Conservation (phyloP, 2,888 invertebrate genomes). For the Spodoptera picta region DNA sequence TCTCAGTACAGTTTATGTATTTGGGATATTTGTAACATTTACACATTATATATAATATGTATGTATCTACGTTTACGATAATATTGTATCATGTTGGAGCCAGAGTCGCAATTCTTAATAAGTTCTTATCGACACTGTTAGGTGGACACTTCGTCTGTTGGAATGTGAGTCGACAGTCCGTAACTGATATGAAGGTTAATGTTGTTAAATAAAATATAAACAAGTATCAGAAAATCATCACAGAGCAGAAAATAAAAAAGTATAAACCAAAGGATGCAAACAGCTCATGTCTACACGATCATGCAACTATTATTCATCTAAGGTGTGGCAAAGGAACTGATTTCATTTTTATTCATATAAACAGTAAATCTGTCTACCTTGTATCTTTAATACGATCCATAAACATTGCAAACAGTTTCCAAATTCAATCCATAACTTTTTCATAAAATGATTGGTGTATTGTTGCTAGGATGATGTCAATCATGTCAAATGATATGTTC, state of each 20-base stretch:
- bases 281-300: conserved; percentile 75
- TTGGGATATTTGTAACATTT: conserved; percentile 45
- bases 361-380: conserved; percentile 80
- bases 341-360: conserved; percentile 78
- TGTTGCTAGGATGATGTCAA: conserved; percentile 83
- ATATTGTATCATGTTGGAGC: conserved; percentile 53
- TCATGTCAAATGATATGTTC: conserved; percentile 82
- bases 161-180: conserved; percentile 76
- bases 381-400: conserved; percentile 71
- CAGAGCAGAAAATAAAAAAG: conserved; percentile 68
- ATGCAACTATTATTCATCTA: conserved; percentile 87
- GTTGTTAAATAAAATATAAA: conserved; percentile 69
- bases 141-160: conserved; percentile 70
- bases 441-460: conserved; percentile 84
- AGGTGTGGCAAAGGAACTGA: conserved; percentile 89
- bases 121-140: conserved; percentile 74
- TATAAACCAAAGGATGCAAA: conserved; percentile 68
- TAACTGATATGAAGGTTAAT: conserved; percentile 80
- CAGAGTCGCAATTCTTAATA: conserved; percentile 73
- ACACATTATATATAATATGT: conserved; percentile 30
- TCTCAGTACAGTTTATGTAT: conserved; percentile 73
- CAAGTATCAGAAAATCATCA: conserved; percentile 69
- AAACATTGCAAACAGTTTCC: conserved; percentile 79
- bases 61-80: conserved; percentile 26
- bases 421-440: conserved; percentile 76